These are phyloP conservation scores for Mola mola DNA, from an alignment of 2,113 vertebrate genomes.

Conservation along the genomic window DNA sequence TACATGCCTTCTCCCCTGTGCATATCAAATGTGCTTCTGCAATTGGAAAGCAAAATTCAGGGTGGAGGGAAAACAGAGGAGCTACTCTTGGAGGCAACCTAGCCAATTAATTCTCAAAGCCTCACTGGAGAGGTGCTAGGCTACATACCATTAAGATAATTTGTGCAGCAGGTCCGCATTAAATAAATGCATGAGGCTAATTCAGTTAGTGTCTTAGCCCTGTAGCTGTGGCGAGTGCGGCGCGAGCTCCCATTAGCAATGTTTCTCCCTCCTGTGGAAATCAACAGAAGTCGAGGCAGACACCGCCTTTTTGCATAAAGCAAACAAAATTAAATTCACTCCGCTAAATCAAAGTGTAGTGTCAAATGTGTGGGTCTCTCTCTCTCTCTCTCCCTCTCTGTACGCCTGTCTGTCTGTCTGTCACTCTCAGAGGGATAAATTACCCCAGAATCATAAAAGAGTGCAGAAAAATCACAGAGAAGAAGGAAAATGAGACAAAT, in stretches of 20 bases:
- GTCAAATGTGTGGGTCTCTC: conserved; percentile 64
- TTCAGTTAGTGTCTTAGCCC: conserved; percentile 88
- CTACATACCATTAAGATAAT: conserved; percentile 85
- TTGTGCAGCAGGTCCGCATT: conserved; percentile 90
- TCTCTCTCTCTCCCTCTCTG: conserved; percentile 31
- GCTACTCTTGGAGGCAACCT: conserved; percentile 68
- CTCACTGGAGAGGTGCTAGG: conserved; percentile 76
- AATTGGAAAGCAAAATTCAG: conserved; percentile 71
- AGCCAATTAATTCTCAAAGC: conserved; percentile 79
- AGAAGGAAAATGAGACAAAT: conserved; percentile 59
- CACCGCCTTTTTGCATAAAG: conserved; percentile 90
- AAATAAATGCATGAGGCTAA: conserved; percentile 97
- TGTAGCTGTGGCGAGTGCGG: conserved; percentile 64
- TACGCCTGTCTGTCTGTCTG: conserved; percentile 47
- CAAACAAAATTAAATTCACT: conserved; percentile 99
- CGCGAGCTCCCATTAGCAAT: conserved; percentile 90
- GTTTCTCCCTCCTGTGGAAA: conserved; percentile 96
- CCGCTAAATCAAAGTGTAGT: conserved; percentile 93
- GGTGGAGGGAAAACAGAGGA: conserved; percentile 64
- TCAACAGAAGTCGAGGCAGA: conserved; percentile 91
- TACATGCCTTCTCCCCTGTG: conserved; percentile 43
- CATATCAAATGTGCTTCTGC: conserved; percentile 72
- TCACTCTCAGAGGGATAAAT: conserved; percentile 90
- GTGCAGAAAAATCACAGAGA: conserved; percentile 47
- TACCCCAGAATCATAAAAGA: conserved; percentile 89